Evolutionary conservation across 2,113 vertebrate species (phyloP).

Genomic region (Hippopotamus amphibius): DNA sequence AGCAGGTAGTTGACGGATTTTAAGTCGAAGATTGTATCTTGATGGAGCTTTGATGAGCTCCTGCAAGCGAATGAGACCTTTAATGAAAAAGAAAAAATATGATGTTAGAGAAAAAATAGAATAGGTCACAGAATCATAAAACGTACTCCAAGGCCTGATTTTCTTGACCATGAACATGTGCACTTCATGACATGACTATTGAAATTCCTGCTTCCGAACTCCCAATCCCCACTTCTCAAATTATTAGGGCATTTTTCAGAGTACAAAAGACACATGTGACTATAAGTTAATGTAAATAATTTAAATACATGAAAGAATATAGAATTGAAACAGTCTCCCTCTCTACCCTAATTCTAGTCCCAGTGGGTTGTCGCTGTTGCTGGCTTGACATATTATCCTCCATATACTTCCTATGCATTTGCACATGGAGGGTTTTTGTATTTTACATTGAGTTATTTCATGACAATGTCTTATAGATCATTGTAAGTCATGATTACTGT

Average conservation of each 20-base stretch:
- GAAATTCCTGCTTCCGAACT: constrained; percentile 25
- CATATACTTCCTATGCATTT: background rate
- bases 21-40: constrained; percentile 97
- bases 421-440: background rate
- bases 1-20: constrained; percentile 97
- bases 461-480: background rate
- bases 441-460: constrained; percentile 1
- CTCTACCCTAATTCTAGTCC: background rate
- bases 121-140: background rate
- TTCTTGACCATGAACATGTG: background rate
- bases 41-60: constrained; percentile 99
- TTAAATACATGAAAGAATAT: constrained; percentile 1
- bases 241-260: constrained; percentile 55
- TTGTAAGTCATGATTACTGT: background rate
- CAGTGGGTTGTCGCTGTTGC: background rate
- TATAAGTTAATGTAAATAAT: constrained; percentile 14
- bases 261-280: background rate
- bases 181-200: background rate
- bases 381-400: background rate
- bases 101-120: constrained; percentile 70
- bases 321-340: background rate
- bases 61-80: constrained; percentile 98
- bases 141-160: background rate
- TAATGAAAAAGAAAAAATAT: constrained; percentile 75
- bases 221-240: background rate